These are phyloP conservation scores for Marasmarcha lunaedactyla DNA, from an alignment of 2,888 invertebrate genomes.

Conservation along the genomic window DNA sequence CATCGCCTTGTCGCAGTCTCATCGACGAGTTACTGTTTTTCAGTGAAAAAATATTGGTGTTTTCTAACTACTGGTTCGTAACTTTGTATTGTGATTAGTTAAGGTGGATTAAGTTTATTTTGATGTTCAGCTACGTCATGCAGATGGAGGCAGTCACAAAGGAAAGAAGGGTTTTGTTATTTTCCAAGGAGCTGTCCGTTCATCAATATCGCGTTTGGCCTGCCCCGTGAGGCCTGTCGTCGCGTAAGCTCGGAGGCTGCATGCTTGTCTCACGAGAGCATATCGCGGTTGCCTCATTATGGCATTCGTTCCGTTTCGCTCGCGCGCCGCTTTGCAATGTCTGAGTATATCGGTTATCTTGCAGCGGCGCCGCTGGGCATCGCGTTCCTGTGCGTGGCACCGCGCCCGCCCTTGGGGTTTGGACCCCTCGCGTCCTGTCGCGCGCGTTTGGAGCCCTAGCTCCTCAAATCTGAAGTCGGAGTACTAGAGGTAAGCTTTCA, in stretches of 20 bases:
- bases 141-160: conserved; percentile 7
- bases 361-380: conserved; percentile 57
- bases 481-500: conserved; percentile 49
- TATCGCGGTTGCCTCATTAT: conserved; percentile 12
- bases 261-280: conserved; percentile 55
- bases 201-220: conserved; percentile 38
- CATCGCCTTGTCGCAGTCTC: conserved; percentile 25
- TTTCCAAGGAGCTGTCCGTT: conserved; percentile 23
- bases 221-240: conserved; percentile 46
- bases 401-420: conserved; percentile 29
- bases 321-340: conserved; percentile 48
- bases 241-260: conserved; percentile 60
- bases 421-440: conserved; percentile 43
- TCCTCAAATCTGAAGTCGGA: conserved; percentile 41
- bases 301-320: conserved; percentile 3
- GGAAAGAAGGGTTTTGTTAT: conserved; percentile 7
- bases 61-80: conserved; percentile 59
- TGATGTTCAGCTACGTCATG: conserved; percentile 37
- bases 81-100: conserved; percentile 66
- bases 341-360: conserved; percentile 58
- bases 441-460: conserved; percentile 67
- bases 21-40: conserved; percentile 43
- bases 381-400: conserved; percentile 56
- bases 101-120: conserved; percentile 59
- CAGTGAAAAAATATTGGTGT: conserved; percentile 64